phyloP scores from a whole-genome alignment of 2,797 vertebrate genomes.

The Rhinogobio ventralis region DNA sequence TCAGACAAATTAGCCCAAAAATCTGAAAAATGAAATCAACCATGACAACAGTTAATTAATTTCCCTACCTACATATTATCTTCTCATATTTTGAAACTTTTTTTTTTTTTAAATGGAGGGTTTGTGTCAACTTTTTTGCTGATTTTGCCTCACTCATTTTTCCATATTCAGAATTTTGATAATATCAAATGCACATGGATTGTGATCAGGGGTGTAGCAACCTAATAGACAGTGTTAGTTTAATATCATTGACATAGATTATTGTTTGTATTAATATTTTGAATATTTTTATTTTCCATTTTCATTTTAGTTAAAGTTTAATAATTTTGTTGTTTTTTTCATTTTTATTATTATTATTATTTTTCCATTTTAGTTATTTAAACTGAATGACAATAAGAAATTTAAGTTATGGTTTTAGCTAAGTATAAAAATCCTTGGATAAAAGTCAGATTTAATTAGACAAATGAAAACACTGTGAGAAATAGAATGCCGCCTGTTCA shows the following conservation, averaged over 20 bases:
- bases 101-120: constrained; percentile 50
- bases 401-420: background rate
- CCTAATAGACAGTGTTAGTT: background rate
- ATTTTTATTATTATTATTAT: background rate
- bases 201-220: background rate
- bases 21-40: constrained; percentile 87
- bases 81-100: constrained; percentile 72
- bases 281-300: background rate
- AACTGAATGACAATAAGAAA: background rate
- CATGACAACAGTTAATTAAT: constrained; percentile 90
- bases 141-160: background rate
- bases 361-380: background rate
- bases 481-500: background rate
- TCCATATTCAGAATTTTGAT: background rate
- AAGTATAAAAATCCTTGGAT: background rate
- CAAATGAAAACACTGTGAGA: background rate
- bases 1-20: constrained; percentile 89
- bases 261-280: background rate
- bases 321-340: background rate
- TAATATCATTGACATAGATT: background rate
- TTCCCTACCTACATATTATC: constrained; percentile 74
- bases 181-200: background rate
- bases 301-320: background rate
- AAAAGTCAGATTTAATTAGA: background rate
- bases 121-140: constrained; percentile 5